These are phyloP conservation scores for Aurelia sp. DNA, from an alignment of 30 jellyfish, hydroid and myxozoan genomes.

Conservation along the genomic window DNA sequence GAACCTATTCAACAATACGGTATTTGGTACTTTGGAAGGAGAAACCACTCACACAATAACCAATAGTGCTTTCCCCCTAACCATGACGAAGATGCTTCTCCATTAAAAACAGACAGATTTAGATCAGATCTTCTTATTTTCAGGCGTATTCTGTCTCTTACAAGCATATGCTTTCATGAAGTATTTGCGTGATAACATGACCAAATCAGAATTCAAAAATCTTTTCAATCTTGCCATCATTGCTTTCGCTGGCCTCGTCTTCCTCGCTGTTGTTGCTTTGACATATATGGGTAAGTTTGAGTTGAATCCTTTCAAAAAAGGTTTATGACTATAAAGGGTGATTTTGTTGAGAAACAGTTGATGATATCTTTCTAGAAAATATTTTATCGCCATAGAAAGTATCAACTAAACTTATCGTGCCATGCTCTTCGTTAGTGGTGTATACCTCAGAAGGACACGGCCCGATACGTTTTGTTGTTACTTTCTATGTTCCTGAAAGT, in stretches of 20 bases:
- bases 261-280: constrained; percentile 92
- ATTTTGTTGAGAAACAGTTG: not conserved
- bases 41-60: no score
- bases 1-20: no score
- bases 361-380: not conserved
- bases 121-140: not conserved
- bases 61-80: no score
- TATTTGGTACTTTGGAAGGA: no score
- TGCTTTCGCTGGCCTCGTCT: constrained; percentile 96
- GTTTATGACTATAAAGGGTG: not conserved
- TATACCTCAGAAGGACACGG: no score
- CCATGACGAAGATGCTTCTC: no score
- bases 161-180: constrained; percentile 96
- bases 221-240: constrained; percentile 84
- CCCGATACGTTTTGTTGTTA: no score
- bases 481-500: no score
- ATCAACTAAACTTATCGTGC: no score
- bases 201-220: constrained; percentile 80
- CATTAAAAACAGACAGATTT: no score
- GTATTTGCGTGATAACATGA: constrained; percentile 89
- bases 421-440: no score
- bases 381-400: not conserved
- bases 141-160: constrained; percentile 97
- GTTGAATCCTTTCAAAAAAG: no score
- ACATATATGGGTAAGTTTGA: constrained; percentile 89